A percentile compares a stretch with the other conserved stretches of the same genome.
These are phyloP conservation scores for Agrotis puta DNA, from an alignment of 2,888 invertebrate genomes.

Conservation along the genomic window DNA sequence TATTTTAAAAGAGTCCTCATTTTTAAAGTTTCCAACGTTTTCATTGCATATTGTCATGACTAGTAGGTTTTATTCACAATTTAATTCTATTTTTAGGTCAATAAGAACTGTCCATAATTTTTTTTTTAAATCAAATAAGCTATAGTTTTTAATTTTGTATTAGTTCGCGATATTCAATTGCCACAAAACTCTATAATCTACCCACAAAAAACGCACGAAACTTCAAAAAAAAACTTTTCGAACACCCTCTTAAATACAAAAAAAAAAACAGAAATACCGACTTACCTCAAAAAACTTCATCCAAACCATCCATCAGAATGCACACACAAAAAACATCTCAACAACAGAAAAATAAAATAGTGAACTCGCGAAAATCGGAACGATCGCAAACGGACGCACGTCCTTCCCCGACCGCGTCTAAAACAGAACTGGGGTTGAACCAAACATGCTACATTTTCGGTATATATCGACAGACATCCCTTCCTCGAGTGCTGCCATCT, in stretches of 20 bases:
- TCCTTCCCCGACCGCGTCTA: slow-evolving; percentile 57
- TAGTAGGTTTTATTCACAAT: not conserved
- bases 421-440: slow-evolving; percentile 65
- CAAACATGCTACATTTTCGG: slow-evolving; percentile 52
- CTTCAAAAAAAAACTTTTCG: slow-evolving; percentile 25
- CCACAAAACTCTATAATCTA: not conserved
- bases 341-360: slow-evolving; percentile 40
- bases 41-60: slow-evolving; percentile 4
- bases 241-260: not conserved
- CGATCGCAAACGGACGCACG: slow-evolving; percentile 53
- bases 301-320: slow-evolving; percentile 54
- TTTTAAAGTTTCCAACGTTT: slow-evolving; percentile 7
- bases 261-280: not conserved
- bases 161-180: not conserved
- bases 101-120: not conserved
- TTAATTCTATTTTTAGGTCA: not conserved
- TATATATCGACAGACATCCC: slow-evolving; percentile 66
- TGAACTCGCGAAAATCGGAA: slow-evolving; percentile 55
- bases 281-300: slow-evolving; percentile 60
- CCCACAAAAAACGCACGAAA: slow-evolving; percentile 5
- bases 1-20: not conserved
- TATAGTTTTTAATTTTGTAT: not conserved
- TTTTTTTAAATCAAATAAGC: too few relatives aligned
- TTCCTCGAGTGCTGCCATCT: slow-evolving; percentile 72
- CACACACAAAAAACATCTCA: slow-evolving; percentile 60